Percentiles rank a stretch among this genome's conserved stretches.
Conservation (phyloP, 2,888 invertebrate genomes). For the Athripsodes cinereus region DNA sequence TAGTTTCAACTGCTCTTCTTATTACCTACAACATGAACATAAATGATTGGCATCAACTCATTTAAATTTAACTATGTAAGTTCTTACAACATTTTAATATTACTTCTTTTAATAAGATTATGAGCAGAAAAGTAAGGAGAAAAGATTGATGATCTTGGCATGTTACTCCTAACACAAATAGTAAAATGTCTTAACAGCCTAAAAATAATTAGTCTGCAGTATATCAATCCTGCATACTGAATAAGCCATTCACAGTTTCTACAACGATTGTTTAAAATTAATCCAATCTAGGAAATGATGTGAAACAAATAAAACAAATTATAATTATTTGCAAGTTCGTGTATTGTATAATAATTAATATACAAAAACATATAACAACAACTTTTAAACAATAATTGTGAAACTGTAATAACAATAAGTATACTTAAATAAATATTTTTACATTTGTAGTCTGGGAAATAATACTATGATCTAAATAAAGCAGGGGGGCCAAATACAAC, state of each 20-base stretch:
- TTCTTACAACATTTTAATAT: no score
- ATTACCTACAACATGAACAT: not conserved
- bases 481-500: no score
- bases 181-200: no score
- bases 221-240: no score
- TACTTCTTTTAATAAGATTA: no score
- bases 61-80: not conserved
- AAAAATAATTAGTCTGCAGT: no score
- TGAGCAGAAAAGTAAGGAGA: no score
- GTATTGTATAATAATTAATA: not conserved
- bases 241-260: constrained; percentile 6
- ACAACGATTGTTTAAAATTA: constrained; percentile 13
- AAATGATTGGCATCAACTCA: not conserved
- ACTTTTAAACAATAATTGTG: constrained; percentile 25
- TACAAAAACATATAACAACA: constrained; percentile 3
- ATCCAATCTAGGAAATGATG: not conserved
- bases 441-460: not conserved
- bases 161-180: no score
- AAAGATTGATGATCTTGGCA: no score
- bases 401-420: constrained; percentile 34
- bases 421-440: not conserved
- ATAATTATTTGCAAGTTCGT: constrained; percentile 1
- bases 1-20: not conserved
- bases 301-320: constrained; percentile 5
- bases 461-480: no score